phyloP scores from a whole-genome alignment of 2,797 vertebrate genomes.

The Syndactyla subalaris region DNA sequence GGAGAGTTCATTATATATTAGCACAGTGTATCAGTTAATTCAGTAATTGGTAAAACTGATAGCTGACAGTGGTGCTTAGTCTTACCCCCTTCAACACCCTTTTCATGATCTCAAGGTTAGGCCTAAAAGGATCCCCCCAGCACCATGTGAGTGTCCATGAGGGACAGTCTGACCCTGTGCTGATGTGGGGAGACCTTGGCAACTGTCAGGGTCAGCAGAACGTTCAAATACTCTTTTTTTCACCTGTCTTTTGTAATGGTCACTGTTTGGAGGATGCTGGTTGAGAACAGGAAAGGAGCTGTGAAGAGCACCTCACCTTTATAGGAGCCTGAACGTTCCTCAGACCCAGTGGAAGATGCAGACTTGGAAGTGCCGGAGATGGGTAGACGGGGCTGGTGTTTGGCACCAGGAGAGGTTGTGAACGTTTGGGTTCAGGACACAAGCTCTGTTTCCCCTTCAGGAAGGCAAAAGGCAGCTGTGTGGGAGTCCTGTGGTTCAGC shows the following conservation, averaged over 20 bases:
- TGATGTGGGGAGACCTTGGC: not conserved
- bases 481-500: slow-evolving; percentile 32
- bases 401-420: not conserved
- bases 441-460: not conserved
- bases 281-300: not conserved
- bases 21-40: not conserved
- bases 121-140: not conserved
- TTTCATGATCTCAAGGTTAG: not conserved
- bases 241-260: not conserved
- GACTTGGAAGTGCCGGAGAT: not conserved
- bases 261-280: not conserved
- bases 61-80: not conserved
- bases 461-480: not conserved
- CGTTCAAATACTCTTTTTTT: not conserved
- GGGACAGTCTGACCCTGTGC: not conserved
- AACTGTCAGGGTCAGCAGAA: not conserved
- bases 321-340: not conserved
- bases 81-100: not conserved
- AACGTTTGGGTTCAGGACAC: not conserved
- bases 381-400: not conserved
- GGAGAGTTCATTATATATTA: not conserved
- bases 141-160: fast-evolving
- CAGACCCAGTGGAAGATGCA: not conserved
- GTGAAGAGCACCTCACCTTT: not conserved
- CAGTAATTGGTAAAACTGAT: not conserved